Evolutionary conservation across 2,888 invertebrate species (phyloP), one percentile per base, ranked within the genome.

Genomic region (Tiphia femorata): DNA sequence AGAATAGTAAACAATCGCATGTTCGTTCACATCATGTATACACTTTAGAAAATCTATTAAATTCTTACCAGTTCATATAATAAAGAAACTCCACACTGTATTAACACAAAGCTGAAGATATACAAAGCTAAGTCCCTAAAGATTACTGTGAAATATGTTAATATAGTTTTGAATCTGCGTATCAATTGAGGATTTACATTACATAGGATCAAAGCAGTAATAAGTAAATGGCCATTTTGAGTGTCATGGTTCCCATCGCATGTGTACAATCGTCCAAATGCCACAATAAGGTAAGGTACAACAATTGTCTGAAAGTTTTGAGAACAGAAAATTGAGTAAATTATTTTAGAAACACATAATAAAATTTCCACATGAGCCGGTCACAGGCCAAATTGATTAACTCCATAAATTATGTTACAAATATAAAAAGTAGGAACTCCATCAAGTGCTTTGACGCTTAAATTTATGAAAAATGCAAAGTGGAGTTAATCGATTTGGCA

Each of bases 161-260:
- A 25, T 6, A 67, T 20, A 25, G 40, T 54, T 62, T 70, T 73
- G 0, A 81, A 44, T 56, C 43, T 72, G 25, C 70, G 57, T 46
- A 75, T 69, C 10, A 79, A 44, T 37, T 67, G 55, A 5, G 82
- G 78, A 21, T 73, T 73, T 12, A 80, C 60, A 47, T 79, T 80
- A 25, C 76, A 81, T 14, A 81, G 58, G 51, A 80, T 71, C 41
- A 80, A 67, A 17, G 73, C 76, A 21, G 77, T 69, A 4, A 72
- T 49, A n/a, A 81, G 20, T 20, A 80, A 54, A 58, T 50, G 76
- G 35, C 60, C 67, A 5, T 60, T 53, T 47, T 69, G 64, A n/a
- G 54, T 44, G 23, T 62, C 60, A 12, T 62, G 55, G 2, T 41
- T 40, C 14, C 49, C 64, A 20, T 49, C 49, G 41, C 20, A 51